Evolutionary conservation across 2,113 vertebrate genomes (phyloP).

Genomic region (Antechinus flavipes): DNA sequence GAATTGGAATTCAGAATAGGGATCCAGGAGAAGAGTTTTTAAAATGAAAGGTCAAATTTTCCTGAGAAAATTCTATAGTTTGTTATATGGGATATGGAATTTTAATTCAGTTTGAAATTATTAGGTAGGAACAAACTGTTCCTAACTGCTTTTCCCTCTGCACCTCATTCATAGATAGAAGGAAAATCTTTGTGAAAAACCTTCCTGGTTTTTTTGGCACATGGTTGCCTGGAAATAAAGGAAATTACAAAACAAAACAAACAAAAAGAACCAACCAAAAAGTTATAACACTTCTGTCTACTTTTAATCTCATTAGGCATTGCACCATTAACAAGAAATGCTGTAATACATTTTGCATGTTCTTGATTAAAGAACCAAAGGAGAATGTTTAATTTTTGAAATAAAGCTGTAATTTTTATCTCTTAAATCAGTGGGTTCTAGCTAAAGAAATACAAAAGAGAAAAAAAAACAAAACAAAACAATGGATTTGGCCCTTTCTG

Average conservation of each 20-base stretch:
- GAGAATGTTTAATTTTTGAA: slow-evolving; percentile 45
- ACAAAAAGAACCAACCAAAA: not conserved
- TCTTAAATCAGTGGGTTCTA: slow-evolving; percentile 51
- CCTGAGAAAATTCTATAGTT: not conserved
- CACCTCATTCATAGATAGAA: rapidly evolving
- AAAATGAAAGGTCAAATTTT: not conserved
- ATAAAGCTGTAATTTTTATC: slow-evolving; percentile 36
- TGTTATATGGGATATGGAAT: not conserved
- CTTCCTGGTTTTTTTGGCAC: not conserved
- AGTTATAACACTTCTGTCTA: not conserved
- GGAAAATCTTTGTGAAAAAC: not conserved
- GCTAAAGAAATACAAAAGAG: not conserved
- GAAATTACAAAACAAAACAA: rapidly evolving
- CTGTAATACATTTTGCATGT: not conserved
- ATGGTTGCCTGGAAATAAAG: rapidly evolving
- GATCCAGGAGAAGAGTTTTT: not conserved
- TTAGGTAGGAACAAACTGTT: rapidly evolving
- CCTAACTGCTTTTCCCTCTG: rapidly evolving
- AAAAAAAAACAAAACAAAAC: not conserved
- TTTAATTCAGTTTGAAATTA: not conserved
- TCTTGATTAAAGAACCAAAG: slow-evolving; percentile 27
- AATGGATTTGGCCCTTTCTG: rapidly evolving
- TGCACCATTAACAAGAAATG: not conserved
- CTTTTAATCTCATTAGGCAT: not conserved
- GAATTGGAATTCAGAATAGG: rapidly evolving